Evolutionary conservation across 2,797 vertebrate species (phyloP), one percentile per base, ranked within the genome.

Genomic region (Gila robusta): DNA sequence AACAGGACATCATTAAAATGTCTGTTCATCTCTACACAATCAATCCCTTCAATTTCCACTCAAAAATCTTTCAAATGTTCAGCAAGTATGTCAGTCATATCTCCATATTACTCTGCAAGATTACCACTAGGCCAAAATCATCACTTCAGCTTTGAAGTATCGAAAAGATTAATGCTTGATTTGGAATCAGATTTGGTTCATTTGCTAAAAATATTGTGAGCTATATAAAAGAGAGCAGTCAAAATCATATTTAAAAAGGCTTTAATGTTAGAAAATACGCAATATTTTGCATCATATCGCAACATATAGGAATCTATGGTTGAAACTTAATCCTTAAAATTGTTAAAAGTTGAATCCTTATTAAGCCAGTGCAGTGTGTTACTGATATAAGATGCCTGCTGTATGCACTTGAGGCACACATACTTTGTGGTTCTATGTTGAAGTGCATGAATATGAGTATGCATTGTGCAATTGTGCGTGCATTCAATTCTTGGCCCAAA

Each of bases 1-100:
- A 91, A 89, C 90, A 85, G 71, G 87, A 87, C 78, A 67, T 73
- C 84, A 88, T 93, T 89, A 92, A 91, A 90, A 92, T 89, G 59
- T 80, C 71, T 41, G 73, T 32, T 54, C 78, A 66, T 54, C 26
- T 81, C 72, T 72, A 28, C 73, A 74, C 88, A 71, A 87, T 71
- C 87, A 92, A 11, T 73, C n/a, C 67, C 62, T 67, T 47, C 10
- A 41, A 6, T 37, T 52, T 67, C 16, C 32, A 64, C 41, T 76
- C 56, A 71, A 28, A 81, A 70, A 47, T 21, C 39, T 62, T 28
- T 66, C 28, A 72, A 79, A 52, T 47, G 2, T 47, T 74, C 26
- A 47, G 26, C 26, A 82, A 23, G 21, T 1, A 49, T 3, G 3
- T 66, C 9, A 14, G 9, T 69, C 44, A 73, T 44, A 54, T 77